These are phyloP conservation scores for Trematocara unimaculatum DNA, from an alignment of 2,113 vertebrate genomes.

Conservation along the genomic window DNA sequence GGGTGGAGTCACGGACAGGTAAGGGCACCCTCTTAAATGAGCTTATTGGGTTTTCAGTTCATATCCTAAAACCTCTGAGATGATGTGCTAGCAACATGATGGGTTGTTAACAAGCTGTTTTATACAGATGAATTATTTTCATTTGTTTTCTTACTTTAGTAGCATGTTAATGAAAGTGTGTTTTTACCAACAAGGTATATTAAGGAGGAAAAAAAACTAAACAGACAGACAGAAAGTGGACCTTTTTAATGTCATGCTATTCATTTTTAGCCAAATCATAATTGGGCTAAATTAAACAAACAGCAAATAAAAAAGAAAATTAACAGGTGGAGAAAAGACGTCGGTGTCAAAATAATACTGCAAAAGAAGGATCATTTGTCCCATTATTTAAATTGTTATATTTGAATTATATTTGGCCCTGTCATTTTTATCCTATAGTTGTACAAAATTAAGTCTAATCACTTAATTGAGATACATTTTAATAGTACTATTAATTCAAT, in stretches of 20 bases:
- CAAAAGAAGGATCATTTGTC: neutral
- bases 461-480: neutral
- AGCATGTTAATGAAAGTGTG: neutral
- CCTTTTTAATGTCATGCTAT: neutral
- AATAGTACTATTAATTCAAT: neutral
- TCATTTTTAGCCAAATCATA: neutral
- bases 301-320: neutral
- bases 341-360: neutral
- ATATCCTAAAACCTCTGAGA: neutral
- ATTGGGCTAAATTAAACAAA: neutral
- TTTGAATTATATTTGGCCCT: neutral
- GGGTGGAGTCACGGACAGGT: slow-evolving; percentile 89
- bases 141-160: neutral
- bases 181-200: neutral
- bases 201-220: neutral
- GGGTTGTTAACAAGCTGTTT: neutral
- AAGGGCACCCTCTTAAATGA: neutral
- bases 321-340: neutral
- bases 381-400: neutral
- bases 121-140: neutral
- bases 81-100: neutral
- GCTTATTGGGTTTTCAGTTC: neutral
- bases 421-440: neutral
- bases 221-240: neutral
- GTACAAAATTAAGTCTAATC: neutral